phyloP scores from a whole-genome alignment of 2,113 vertebrate species.

The Oncorhynchus keta region DNA sequence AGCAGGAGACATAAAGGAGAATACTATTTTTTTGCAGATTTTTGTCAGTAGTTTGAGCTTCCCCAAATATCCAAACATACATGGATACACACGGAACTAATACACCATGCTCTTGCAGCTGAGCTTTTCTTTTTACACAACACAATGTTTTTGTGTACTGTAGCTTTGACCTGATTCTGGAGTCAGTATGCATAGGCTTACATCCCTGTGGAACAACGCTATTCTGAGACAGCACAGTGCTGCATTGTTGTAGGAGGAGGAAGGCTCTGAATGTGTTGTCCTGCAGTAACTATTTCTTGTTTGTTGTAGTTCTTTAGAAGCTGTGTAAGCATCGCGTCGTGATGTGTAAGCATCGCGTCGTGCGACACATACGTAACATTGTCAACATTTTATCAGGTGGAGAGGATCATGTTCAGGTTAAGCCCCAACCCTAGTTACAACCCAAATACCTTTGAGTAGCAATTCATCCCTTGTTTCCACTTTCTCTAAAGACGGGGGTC shows the following conservation, averaged over 20 bases:
- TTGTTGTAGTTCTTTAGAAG: background rate
- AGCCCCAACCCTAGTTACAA: no score
- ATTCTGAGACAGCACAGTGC: background rate
- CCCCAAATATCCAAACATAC: no score
- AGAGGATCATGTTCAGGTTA: background rate
- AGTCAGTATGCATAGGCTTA: background rate
- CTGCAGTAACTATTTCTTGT: background rate
- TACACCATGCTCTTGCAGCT: no score
- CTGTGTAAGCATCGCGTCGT: background rate
- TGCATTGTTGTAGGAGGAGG: background rate
- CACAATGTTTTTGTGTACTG: background rate
- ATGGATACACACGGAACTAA: no score
- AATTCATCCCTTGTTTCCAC: no score
- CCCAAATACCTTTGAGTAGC: no score
- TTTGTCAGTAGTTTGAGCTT: no score
- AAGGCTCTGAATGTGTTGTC: background rate
- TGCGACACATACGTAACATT: background rate
- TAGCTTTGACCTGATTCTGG: background rate
- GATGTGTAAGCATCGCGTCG: background rate
- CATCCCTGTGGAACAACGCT: background rate
- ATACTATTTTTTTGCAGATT: no score
- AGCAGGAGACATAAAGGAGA: no score
- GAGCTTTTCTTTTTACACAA: background rate
- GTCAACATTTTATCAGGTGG: background rate
- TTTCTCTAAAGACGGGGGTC: background rate